phyloP scores from a whole-genome alignment of 2,113 vertebrate genomes.

The Indri indri region DNA sequence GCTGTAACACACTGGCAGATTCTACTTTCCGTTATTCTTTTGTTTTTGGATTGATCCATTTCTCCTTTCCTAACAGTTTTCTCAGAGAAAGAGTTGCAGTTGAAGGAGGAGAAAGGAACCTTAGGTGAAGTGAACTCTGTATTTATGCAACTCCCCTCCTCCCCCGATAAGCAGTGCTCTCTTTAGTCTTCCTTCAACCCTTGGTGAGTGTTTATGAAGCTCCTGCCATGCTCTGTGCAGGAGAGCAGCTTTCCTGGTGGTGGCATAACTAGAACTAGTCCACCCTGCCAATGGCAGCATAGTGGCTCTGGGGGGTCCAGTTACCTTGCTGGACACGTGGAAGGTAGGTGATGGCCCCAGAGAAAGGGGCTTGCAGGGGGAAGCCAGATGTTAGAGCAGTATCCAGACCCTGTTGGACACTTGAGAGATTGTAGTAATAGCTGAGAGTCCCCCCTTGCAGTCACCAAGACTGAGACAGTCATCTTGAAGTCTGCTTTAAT shows the following conservation, averaged over 20 bases:
- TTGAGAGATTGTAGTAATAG: not conserved
- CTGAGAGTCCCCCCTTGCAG: not conserved
- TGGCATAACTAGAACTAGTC: not conserved
- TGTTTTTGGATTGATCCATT: not conserved
- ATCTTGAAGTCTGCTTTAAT: not conserved
- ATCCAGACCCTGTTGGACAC: not conserved
- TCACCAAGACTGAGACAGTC: not conserved
- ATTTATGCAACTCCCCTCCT: not conserved
- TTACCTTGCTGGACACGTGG: not conserved
- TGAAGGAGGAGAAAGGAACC: not conserved
- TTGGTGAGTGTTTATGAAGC: not conserved
- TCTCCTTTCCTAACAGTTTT: slow-evolving; percentile 28
- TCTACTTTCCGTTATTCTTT: not conserved
- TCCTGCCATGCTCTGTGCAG: not conserved
- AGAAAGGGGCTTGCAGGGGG: not conserved
- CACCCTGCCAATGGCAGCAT: not conserved
- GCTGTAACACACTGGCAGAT: not conserved
- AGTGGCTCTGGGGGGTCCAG: not conserved
- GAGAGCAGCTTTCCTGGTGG: not conserved
- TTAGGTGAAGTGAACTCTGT: not conserved
- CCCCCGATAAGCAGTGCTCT: not conserved
- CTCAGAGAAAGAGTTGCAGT: not conserved
- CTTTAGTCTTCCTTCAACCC: not conserved
- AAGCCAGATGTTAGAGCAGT: not conserved
- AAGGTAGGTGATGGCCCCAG: not conserved